Conservation (phyloP, 37 sponge, comb jelly and placozoan genomes). For the Oopsacas minuta region DNA sequence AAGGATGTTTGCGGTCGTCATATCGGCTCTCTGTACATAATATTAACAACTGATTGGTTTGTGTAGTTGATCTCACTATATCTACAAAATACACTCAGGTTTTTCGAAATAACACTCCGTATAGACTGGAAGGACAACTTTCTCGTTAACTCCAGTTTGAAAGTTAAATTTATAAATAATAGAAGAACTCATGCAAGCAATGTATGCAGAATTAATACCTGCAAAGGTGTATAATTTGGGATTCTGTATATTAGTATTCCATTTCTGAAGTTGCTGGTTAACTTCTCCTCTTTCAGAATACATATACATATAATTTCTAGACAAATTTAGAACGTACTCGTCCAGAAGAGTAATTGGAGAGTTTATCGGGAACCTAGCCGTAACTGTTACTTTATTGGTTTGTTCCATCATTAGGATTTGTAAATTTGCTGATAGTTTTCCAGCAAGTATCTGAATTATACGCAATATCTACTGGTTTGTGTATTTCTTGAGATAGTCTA, state of each 20-base stretch:
- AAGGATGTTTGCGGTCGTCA: neutral
- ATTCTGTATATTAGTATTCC: neutral
- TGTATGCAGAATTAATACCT: neutral
- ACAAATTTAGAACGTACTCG: neutral
- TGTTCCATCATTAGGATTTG: neutral
- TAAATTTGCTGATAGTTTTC: neutral
- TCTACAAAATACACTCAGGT: neutral
- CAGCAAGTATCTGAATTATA: neutral
- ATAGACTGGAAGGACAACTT: neutral
- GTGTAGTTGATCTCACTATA: neutral
- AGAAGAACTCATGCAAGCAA: neutral
- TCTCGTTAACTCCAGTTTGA: neutral
- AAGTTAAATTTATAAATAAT: neutral
- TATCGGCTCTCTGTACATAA: neutral
- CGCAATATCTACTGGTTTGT: neutral
- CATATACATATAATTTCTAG: neutral
- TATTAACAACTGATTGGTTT: neutral
- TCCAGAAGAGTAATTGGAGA: neutral
- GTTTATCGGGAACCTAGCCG: neutral
- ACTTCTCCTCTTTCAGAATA: neutral
- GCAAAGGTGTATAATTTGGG: constrained; percentile 3
- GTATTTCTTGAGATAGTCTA: neutral
- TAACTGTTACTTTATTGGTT: neutral
- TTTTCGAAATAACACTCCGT: neutral
- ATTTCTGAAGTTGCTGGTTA: neutral